Evolutionary conservation across 2,888 invertebrate species (phyloP).

Genomic region (Hyalella azteca): DNA sequence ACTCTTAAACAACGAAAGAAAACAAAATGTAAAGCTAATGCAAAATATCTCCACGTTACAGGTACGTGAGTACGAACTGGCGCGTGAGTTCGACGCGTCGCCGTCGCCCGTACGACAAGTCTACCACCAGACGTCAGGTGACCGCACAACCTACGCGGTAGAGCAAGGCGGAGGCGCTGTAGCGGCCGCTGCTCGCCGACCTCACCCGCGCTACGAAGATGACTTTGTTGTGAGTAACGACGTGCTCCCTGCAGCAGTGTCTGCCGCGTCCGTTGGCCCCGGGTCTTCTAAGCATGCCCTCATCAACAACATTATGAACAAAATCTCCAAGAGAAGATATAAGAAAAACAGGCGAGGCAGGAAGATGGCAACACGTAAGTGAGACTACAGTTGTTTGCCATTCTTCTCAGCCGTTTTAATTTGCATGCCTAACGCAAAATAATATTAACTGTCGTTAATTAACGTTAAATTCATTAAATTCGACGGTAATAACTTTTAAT

Average conservation of each 20-base stretch:
- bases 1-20: not conserved
- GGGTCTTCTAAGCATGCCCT: constrained; percentile 35
- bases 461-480: no score
- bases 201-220: constrained; percentile 17
- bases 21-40: not conserved
- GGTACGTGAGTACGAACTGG: constrained; percentile 54
- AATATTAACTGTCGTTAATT: no score
- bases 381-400: constrained; percentile 30
- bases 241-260: constrained; percentile 35
- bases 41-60: constrained; percentile 31
- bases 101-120: constrained; percentile 30
- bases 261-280: not conserved
- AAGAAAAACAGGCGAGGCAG: constrained; percentile 53
- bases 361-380: constrained; percentile 49
- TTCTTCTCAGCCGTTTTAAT: not conserved
- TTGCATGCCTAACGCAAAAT: no score
- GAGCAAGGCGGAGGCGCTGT: not conserved
- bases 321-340: constrained; percentile 52
- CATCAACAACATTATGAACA: constrained; percentile 47
- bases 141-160: not conserved
- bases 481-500: no score
- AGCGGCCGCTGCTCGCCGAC: not conserved
- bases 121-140: not conserved
- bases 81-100: constrained; percentile 45
- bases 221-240: constrained; percentile 43